phyloP scores from a whole-genome alignment of 2,113 vertebrate genomes.

The Lichenostomus cassidix region DNA sequence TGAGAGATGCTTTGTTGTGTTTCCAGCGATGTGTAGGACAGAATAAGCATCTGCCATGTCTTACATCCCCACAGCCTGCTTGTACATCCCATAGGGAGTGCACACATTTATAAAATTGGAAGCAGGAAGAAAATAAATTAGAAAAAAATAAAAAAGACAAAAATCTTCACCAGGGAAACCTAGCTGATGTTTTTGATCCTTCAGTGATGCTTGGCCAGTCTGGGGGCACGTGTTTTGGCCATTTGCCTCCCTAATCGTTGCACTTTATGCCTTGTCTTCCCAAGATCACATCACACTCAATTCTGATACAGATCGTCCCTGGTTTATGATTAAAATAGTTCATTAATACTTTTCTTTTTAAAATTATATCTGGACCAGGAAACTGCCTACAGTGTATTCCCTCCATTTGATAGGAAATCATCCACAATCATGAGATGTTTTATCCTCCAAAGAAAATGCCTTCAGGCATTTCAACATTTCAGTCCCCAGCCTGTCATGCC shows the following conservation, averaged over 20 bases:
- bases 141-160: background rate
- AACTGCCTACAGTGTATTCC: background rate
- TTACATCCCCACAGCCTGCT: background rate
- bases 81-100: background rate
- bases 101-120: background rate
- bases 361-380: background rate
- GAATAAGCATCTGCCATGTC: background rate
- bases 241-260: background rate
- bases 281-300: background rate
- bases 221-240: background rate
- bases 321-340: background rate
- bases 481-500: background rate
- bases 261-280: background rate
- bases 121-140: background rate
- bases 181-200: background rate
- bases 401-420: background rate
- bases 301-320: background rate
- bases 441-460: background rate
- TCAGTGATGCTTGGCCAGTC: background rate
- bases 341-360: too few relatives aligned
- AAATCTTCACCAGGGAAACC: background rate
- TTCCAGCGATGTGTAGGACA: background rate
- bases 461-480: background rate
- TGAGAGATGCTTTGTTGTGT: fast-evolving
- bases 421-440: fast-evolving